Conservation (phyloP, 2,113 vertebrate genomes). For the Sylvietta virens region DNA sequence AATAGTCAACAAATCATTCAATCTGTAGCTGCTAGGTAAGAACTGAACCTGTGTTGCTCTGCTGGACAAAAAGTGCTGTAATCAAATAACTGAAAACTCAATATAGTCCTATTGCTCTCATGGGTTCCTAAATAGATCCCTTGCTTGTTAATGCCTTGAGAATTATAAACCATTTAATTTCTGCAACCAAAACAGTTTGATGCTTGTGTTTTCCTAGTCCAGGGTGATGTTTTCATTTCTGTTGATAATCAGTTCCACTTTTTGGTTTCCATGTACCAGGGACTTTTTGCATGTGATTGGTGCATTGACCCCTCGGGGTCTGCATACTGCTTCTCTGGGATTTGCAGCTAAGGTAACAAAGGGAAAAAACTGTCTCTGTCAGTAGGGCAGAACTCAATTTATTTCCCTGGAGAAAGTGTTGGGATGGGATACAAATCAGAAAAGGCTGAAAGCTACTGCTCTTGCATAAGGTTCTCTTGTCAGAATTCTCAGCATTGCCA, state of each 20-base stretch:
- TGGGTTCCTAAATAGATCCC: background rate
- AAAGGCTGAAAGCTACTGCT: background rate
- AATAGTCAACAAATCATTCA: background rate
- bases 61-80: background rate
- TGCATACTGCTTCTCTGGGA: background rate
- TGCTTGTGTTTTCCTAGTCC: background rate
- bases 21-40: background rate
- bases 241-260: constrained; percentile 40
- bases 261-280: background rate
- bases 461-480: background rate
- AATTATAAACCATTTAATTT: constrained; percentile 11
- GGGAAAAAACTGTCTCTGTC: background rate
- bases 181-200: background rate
- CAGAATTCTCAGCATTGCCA: background rate
- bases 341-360: constrained; percentile 22
- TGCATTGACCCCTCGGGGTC: background rate
- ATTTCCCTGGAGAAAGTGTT: background rate
- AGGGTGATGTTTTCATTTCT: background rate
- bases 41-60: background rate
- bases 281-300: background rate
- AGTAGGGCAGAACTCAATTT: background rate
- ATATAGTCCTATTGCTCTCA: background rate
- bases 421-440: background rate
- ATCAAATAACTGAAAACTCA: background rate
- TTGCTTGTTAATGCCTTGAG: background rate